phyloP scores from a whole-genome alignment of 2,888 invertebrate genomes.

The Pinctada fucata region DNA sequence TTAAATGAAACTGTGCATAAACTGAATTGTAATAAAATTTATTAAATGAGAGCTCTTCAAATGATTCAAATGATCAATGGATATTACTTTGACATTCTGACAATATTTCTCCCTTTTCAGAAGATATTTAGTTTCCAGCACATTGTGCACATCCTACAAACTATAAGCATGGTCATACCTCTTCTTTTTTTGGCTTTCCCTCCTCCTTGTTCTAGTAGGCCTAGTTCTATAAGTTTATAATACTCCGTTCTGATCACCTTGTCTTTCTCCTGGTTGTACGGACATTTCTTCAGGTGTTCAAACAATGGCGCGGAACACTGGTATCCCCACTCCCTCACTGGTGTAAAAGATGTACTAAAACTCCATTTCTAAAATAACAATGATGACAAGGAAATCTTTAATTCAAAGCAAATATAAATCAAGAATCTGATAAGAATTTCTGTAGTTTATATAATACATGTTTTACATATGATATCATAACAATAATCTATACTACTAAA shows the following conservation, averaged over 20 bases:
- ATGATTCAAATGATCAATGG: too few relatives aligned
- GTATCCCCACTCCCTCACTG: slow-evolving; percentile 76
- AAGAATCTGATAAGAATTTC: too few relatives aligned
- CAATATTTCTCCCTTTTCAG: too few relatives aligned
- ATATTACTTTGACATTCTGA: too few relatives aligned
- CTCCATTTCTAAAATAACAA: slow-evolving; percentile 74
- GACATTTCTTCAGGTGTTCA: slow-evolving; percentile 77
- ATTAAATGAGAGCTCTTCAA: too few relatives aligned
- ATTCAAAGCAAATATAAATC: background rate
- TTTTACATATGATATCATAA: background rate
- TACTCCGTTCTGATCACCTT: slow-evolving; percentile 48
- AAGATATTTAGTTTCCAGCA: too few relatives aligned
- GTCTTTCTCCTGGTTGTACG: slow-evolving; percentile 68
- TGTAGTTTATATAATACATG: background rate
- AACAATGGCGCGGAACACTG: slow-evolving; percentile 69
- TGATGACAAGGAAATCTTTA: background rate
- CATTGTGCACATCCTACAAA: too few relatives aligned
- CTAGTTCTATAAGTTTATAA: slow-evolving; percentile 5
- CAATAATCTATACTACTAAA: background rate
- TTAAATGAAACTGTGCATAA: too few relatives aligned
- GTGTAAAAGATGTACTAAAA: slow-evolving; percentile 77
- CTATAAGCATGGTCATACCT: background rate
- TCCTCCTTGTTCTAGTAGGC: background rate
- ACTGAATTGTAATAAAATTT: too few relatives aligned
- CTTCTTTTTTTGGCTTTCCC: background rate